Evolutionary conservation across 2,797 vertebrate genomes (phyloP), one percentile per base, ranked within the genome.

Genomic region (Gallirallus australis): DNA sequence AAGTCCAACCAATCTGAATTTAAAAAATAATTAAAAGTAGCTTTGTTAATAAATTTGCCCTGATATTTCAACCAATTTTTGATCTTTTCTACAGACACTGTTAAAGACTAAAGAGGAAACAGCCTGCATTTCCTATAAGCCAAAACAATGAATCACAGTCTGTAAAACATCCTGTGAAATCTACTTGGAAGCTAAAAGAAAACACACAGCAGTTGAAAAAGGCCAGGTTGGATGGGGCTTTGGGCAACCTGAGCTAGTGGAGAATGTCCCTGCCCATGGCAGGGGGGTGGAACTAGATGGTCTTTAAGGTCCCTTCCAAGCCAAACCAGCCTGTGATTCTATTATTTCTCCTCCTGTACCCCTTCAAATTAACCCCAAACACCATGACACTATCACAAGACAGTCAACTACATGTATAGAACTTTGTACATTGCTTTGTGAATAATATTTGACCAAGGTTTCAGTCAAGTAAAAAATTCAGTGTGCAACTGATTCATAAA

Each of bases 151-250:
- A 70, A 85, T 31, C 48, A 54, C 61, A 81, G 60, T 81, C 90
- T 95, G 59, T 40, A 79, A 87, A 94, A 90, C 91, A 77, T 83
- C 65, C 93, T 90, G 66, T 88, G 50, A 95, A 81, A 94, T 63
- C 72, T 60, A 37, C 16, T 70, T 18, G 31, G 61, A 71, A 94
- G 70, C 28, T 75, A 72, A 78, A 86, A 78, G 25, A 91, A 89
- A 78, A 47, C 57, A 88, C 17, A 31, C 3, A 37, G 42, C 48
- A 59, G 35, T 1, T 91, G 31, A 88, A 86, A 83, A 91, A 50
- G 25, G 48, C 25, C 48, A 50, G 48, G 48, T 8, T 50, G 48
- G 48, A 52, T 52, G 15, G 50, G 50, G 50, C 25, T 52, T 52
- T 16, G 50, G 50, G 50, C 50, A 52, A 27, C 50, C 50, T 52